These are phyloP conservation scores for Scomber japonicus DNA, from an alignment of 2,113 vertebrate genomes.

Conservation along the genomic window DNA sequence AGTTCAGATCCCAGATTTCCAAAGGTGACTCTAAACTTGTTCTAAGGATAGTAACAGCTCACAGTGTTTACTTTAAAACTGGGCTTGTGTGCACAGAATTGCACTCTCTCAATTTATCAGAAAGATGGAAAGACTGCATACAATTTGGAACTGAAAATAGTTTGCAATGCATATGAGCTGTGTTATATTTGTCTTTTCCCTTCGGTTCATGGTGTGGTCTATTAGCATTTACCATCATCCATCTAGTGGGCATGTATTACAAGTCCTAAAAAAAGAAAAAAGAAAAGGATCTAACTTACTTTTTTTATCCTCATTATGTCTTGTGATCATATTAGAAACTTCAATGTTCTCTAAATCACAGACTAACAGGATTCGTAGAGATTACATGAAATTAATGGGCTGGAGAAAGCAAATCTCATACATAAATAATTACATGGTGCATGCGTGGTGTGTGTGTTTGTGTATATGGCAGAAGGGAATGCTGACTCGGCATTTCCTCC, in stretches of 20 bases:
- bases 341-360: conserved; percentile 40
- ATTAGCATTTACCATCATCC: not conserved
- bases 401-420: conserved; percentile 47
- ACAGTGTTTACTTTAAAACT: not conserved
- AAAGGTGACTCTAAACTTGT: conserved; percentile 29
- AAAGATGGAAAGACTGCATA: not conserved
- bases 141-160: not conserved
- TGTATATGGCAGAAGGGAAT: not conserved
- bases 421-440: conserved; percentile 64
- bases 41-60: conserved; percentile 14
- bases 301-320: not conserved
- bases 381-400: conserved; percentile 46
- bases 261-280: conserved; percentile 3
- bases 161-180: conserved; percentile 38
- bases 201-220: conserved; percentile 1
- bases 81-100: conserved; percentile 1
- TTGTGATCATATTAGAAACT: conserved; percentile 25
- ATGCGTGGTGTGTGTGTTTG: conserved; percentile 44
- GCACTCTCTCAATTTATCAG: conserved; percentile 18
- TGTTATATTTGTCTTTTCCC: not conserved
- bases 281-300: not conserved
- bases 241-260: not conserved
- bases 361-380: not conserved
- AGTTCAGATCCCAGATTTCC: not conserved
- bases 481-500: conserved; percentile 65